These are phyloP conservation scores for Microplitis deprimator DNA, from an alignment of 2,888 invertebrate genomes.

Conservation along the genomic window DNA sequence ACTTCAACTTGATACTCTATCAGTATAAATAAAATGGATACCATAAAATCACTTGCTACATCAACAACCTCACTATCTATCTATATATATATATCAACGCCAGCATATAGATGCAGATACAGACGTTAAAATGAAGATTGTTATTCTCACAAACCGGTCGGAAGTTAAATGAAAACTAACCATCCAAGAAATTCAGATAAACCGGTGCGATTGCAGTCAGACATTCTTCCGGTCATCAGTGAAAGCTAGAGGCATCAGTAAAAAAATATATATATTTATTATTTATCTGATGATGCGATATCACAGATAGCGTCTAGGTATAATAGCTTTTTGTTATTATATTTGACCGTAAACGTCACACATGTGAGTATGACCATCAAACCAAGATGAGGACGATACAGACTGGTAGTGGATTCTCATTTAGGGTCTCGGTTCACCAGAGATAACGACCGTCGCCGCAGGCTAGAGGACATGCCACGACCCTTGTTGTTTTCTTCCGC, in stretches of 20 bases:
- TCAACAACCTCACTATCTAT: background rate
- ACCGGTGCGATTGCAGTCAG: background rate
- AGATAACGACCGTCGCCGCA: conserved; percentile 63
- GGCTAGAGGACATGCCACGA: conserved; percentile 50
- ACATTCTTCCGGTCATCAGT: background rate
- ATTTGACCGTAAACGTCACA: background rate
- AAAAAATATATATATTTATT: background rate
- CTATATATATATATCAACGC: background rate
- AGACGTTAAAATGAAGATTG: background rate
- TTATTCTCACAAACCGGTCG: background rate
- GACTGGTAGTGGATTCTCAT: conserved; percentile 56
- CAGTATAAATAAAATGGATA: conserved; percentile 1
- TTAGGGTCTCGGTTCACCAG: conserved; percentile 53
- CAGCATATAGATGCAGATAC: no score
- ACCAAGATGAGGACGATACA: background rate
- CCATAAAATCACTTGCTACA: background rate
- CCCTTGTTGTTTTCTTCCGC: conserved; percentile 32
- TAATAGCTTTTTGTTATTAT: conserved; percentile 1
- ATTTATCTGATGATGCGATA: background rate
- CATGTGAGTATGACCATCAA: background rate
- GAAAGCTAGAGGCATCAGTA: no score
- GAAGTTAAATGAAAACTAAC: background rate
- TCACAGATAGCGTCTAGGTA: background rate
- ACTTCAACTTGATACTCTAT: background rate
- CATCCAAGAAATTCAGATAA: background rate